Percentiles rank a stretch among this genome's conserved stretches.
phyloP scores from a whole-genome alignment of 2,888 invertebrate species.

The Mesorhabditis spiculigera region DNA sequence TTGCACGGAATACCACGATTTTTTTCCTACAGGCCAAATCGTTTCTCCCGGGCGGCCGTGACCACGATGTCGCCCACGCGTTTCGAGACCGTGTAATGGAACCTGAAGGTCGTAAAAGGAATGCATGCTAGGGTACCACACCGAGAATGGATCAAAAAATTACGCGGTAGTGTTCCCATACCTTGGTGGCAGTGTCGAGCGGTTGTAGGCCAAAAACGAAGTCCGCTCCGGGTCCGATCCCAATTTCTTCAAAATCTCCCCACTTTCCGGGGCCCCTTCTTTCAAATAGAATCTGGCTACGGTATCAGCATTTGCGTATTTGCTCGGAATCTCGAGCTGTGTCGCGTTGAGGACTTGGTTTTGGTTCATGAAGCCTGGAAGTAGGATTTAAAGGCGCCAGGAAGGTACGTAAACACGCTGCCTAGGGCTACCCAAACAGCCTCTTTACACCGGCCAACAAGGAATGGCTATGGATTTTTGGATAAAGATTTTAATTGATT shows the following conservation, averaged over 20 bases:
- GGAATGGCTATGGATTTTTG: too few relatives aligned
- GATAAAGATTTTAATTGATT: too few relatives aligned
- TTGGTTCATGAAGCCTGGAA: not conserved
- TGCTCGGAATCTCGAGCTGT: not conserved
- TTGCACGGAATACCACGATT: too few relatives aligned
- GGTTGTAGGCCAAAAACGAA: not conserved
- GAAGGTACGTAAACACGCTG: too few relatives aligned
- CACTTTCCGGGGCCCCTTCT: not conserved
- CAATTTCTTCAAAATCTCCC: too few relatives aligned
- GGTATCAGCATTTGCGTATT: not conserved
- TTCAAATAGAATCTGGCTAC: not conserved
- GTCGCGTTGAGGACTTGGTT: conserved; percentile 4
- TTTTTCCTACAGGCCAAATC: not conserved
- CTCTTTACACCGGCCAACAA: too few relatives aligned
- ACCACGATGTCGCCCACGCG: not conserved
- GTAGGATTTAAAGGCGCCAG: not conserved
- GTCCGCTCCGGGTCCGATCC: not conserved
- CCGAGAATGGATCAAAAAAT: not conserved
- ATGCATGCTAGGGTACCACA: not conserved
- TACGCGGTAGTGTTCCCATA: not conserved
- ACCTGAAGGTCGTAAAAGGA: not conserved
- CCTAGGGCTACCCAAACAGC: too few relatives aligned
- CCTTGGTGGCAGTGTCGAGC: not conserved
- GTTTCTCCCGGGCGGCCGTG: not conserved
- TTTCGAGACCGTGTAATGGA: not conserved